phyloP scores from a whole-genome alignment of 2,888 invertebrate genomes.

The Agrenia bidenticulata region DNA sequence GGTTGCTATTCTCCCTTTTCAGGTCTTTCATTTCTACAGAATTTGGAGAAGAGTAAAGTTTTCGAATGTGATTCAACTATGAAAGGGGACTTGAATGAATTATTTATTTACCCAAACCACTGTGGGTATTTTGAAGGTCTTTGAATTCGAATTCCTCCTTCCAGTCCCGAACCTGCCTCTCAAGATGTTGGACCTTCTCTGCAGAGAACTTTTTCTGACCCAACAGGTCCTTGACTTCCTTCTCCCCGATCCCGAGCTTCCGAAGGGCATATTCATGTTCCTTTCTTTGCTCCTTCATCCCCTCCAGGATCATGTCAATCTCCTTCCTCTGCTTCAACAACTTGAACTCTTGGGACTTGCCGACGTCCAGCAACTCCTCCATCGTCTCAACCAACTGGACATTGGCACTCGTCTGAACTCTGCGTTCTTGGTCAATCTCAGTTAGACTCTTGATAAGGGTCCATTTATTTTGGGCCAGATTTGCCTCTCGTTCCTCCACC shows the following conservation, averaged over 20 bases:
- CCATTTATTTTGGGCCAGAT: slow-evolving; percentile 30
- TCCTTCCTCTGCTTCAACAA: slow-evolving; percentile 35
- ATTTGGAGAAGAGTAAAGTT: slow-evolving; percentile 1
- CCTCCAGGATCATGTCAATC: slow-evolving; percentile 35
- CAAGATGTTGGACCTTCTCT: slow-evolving; percentile 31
- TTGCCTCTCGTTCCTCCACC: slow-evolving; percentile 25
- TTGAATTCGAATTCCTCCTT: slow-evolving; percentile 45
- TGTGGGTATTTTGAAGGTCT: slow-evolving; percentile 21
- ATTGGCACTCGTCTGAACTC: slow-evolving; percentile 41
- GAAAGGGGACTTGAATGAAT: background rate
- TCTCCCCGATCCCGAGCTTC: slow-evolving; percentile 28
- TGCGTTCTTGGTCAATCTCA: slow-evolving; percentile 39
- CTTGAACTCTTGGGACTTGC: slow-evolving; percentile 38
- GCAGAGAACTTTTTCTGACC: slow-evolving; percentile 9
- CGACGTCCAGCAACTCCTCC: slow-evolving; percentile 35
- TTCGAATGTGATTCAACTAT: background rate
- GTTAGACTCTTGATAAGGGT: slow-evolving; percentile 34
- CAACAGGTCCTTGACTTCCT: slow-evolving; percentile 23
- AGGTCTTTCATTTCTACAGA: slow-evolving; percentile 38
- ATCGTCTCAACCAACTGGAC: slow-evolving; percentile 39
- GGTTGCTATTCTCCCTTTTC: slow-evolving; percentile 38
- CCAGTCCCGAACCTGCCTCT: slow-evolving; percentile 41
- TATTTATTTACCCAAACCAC: background rate
- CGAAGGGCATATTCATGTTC: slow-evolving; percentile 31
- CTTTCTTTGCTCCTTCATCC: slow-evolving; percentile 38